phyloP scores from a whole-genome alignment of 2,888 invertebrate species.

The Odontothrips loti region DNA sequence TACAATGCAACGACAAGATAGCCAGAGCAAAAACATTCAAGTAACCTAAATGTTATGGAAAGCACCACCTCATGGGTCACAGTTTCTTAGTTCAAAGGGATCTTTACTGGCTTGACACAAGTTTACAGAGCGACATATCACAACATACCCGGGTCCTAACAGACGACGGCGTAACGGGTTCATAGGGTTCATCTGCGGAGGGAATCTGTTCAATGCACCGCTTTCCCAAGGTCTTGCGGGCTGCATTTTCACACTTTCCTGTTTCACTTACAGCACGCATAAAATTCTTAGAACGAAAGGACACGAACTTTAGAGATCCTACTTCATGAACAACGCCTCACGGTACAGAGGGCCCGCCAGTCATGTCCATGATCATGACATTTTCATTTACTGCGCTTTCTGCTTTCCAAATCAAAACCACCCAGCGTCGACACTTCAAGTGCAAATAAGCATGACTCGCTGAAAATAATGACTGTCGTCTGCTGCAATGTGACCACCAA shows the following conservation, averaged over 20 bases:
- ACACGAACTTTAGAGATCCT: background rate
- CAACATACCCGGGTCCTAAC: background rate
- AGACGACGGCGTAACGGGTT: background rate
- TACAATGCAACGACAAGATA: no score
- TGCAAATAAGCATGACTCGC: conserved; percentile 14
- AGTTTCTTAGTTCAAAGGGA: no score
- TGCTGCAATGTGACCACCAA: background rate
- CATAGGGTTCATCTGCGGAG: background rate
- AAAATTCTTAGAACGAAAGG: background rate
- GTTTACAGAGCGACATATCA: no score
- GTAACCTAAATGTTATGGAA: no score
- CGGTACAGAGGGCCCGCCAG: background rate
- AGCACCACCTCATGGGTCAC: no score
- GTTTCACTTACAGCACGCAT: background rate
- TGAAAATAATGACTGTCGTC: background rate
- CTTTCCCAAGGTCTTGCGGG: conserved; percentile 7
- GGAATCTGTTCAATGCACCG: background rate
- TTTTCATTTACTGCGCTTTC: background rate
- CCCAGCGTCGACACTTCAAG: background rate
- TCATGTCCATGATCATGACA: conserved; percentile 7
- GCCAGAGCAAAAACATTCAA: no score
- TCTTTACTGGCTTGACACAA: no score
- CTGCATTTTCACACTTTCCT: background rate
- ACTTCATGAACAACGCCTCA: background rate
- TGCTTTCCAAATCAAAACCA: background rate